Evolutionary conservation across 2,113 vertebrate genomes (phyloP).

Genomic region (Pongo pygmaeus): DNA sequence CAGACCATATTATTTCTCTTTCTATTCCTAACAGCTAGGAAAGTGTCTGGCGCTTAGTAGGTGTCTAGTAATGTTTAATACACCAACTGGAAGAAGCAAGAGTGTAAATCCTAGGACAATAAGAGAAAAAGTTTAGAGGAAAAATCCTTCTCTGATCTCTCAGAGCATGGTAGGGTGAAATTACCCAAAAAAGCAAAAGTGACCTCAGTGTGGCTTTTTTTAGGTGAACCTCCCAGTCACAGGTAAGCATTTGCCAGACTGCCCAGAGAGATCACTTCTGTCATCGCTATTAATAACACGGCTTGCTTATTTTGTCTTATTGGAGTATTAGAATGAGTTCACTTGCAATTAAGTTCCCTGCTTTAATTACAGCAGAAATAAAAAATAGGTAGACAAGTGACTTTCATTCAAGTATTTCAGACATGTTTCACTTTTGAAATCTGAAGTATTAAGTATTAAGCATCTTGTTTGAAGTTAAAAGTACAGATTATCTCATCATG

Average conservation of each 20-base stretch:
- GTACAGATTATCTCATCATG: slow-evolving; percentile 51
- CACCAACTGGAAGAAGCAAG: neutral
- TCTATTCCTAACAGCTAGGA: neutral
- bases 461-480: slow-evolving; percentile 63
- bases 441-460: slow-evolving; percentile 31
- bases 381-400: slow-evolving; percentile 29
- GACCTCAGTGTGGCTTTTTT: neutral
- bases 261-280: neutral
- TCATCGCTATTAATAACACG: neutral
- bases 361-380: slow-evolving; percentile 52
- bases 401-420: slow-evolving; percentile 65
- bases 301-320: slow-evolving; percentile 19
- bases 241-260: neutral
- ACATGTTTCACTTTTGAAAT: slow-evolving; percentile 53
- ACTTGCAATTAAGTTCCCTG: neutral
- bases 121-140: neutral
- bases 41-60: neutral
- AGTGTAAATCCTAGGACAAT: neutral
- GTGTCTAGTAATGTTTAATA: neutral
- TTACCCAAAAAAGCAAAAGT: neutral
- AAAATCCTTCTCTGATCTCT: neutral
- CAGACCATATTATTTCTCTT: neutral
- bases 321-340: slow-evolving; percentile 18
- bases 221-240: neutral
- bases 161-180: neutral